Base-by-base conservation (phyloP, 2,113 vertebrate species). In the Phrynosoma platyrhinos region DNA sequence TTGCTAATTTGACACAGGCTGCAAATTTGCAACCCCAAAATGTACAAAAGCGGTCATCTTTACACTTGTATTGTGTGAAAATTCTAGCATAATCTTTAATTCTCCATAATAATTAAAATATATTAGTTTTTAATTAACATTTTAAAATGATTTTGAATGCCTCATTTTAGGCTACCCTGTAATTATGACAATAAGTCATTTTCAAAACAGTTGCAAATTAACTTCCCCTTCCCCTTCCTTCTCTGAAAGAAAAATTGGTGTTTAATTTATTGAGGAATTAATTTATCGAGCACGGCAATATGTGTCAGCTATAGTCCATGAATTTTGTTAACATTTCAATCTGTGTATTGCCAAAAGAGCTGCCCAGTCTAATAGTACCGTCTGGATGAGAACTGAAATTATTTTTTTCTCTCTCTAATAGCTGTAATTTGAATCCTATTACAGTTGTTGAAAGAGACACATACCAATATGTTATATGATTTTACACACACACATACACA, bases 141-240 rank as follows among this genome's bases (percentile, higher is more conserved):
- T 36, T 78, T 27, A 83, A 42, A 78, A 78, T 83, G 76, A 52
- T 78, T 77, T 66, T 79, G 90, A 79, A 81, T 83, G 84, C 69
- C 92, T 93, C 90, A 71, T 93, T 93, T 87, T 40, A 68, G 87
- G 94, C 88, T 91, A 87, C 88, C 92, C 76, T 74, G 9, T 93
- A 94, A 94, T 95, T 93, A 90, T 52, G n/a, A 64, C 91, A 95
- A 94, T 93, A 91, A 94, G 87, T 58, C 86, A 62, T 90, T 96
- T 92, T 94, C 91, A 58, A 86, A 93, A 91, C 0, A 0, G 89
- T 76, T 87, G 40, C 85, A 79, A 88, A 92, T 90, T 88, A 68
- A 14, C 5, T 92, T 62, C 62, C 74, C 87, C 47, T 91, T 83
- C 86, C 0, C 1, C 88, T 85, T 86, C 42, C n/a, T 30, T 84